Conservation (phyloP, 23 tunicate genomes). For the Styela plicata region DNA sequence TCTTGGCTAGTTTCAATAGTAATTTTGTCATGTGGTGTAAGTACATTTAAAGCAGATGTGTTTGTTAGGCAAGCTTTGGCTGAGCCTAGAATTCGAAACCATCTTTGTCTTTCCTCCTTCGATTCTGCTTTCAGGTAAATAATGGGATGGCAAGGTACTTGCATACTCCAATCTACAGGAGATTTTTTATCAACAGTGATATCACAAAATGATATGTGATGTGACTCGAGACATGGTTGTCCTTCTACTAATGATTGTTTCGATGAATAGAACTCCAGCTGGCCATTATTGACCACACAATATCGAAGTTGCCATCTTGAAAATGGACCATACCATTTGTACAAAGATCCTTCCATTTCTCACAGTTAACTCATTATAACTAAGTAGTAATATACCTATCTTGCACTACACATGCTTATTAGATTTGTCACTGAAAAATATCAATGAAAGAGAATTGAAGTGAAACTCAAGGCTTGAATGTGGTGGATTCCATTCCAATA, state of each 20-base stretch:
- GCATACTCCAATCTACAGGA: conserved; percentile 5
- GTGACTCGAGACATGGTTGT: not conserved
- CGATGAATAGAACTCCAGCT: conserved; percentile 11
- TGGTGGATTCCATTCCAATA: no score
- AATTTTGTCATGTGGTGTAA: not conserved
- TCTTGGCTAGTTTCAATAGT: no score
- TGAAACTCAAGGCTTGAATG: no score
- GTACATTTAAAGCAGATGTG: conserved; percentile 3
- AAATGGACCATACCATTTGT: conserved; percentile 23
- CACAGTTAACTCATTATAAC: no score
- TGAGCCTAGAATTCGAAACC: conserved; percentile 24
- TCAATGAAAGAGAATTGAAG: no score
- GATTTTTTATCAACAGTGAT: not conserved
- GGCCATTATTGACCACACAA: conserved; percentile 17
- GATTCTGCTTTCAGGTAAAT: not conserved
- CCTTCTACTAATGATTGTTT: not conserved
- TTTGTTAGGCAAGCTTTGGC: conserved; percentile 41
- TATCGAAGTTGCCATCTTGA: conserved; percentile 10
- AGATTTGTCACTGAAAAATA: no score
- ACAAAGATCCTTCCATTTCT: conserved; percentile 11
- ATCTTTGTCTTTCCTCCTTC: conserved; percentile 5
- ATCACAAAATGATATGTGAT: not conserved
- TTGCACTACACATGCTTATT: no score
- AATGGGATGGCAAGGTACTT: not conserved
- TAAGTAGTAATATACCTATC: no score